Evolutionary conservation across 1,140 invertebrate species (phyloP), one percentile per base, ranked within the genome.

Genomic region (Tetragnatha versicolor): DNA sequence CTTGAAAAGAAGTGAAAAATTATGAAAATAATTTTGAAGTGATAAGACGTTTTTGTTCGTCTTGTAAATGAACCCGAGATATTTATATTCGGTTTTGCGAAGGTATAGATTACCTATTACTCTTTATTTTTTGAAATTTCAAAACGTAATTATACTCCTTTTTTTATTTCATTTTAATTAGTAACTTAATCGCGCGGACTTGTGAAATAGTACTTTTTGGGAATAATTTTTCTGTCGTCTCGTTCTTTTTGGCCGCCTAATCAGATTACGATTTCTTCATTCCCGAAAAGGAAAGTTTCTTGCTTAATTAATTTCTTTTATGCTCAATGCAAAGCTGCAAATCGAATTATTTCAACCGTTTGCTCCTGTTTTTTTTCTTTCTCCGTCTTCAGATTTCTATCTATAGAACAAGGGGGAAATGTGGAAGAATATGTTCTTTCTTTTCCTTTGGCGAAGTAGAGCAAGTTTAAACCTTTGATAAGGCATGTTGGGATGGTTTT

Each of bases 241-340:
- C 25, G n/a, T 31, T 63, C 37, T 31, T 51, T 51, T 68, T 68
- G 33, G 12, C 45, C 27, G 27, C 7, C n/a, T 68, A 49, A 68
- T 49, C 14, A 68, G 42, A 68, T 68, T 31, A 47, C 22, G 22
- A 51, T 68, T 33, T 51, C 60, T 45, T 58, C 4, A n/a, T n/a
- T 17, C 6, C 1, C 29, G 31, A 58, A 33, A 17, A 17, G 14
- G 12, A 58, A n/a, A 31, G 14, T 58, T 58, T 58, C 31, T 3
- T 17, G 35, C 55, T 58, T 58, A 58, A 58, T 58, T 58, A 58
- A 58, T 58, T 58, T 58, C 14, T 20, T 10, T 20, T 33, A n/a
- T 42, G 33, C 33, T 63, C 60, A 39, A 42, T 37, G 20, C 12
- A 33, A n/a, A 5, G n/a, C 2, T 7, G 14, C 17, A 39, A 66